phyloP scores from a whole-genome alignment of 1,140 invertebrate genomes.

The Thaumetopoea pityocampa region DNA sequence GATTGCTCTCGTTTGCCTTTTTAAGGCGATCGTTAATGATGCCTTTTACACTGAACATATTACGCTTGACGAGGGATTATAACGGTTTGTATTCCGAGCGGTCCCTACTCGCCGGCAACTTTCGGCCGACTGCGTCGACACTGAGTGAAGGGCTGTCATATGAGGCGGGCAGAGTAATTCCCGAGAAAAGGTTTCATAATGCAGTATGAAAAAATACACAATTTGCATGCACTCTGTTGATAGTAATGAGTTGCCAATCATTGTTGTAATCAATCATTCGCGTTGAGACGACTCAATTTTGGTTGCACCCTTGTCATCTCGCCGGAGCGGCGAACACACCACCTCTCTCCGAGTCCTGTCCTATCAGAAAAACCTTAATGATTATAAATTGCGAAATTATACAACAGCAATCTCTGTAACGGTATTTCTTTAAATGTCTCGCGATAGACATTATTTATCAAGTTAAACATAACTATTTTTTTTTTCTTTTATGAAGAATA shows the following conservation, averaged over 20 bases:
- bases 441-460: slow-evolving; percentile 12
- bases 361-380: slow-evolving; percentile 52
- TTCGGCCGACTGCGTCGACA: slow-evolving; percentile 30
- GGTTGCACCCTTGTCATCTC: slow-evolving; percentile 40
- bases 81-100: slow-evolving; percentile 51
- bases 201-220: slow-evolving; percentile 30
- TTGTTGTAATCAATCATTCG: slow-evolving; percentile 62
- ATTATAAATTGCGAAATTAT: slow-evolving; percentile 66
- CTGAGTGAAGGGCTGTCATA: slow-evolving; percentile 67
- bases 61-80: slow-evolving; percentile 66
- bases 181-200: slow-evolving; percentile 36
- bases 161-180: slow-evolving; percentile 46
- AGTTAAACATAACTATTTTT: slow-evolving; percentile 5
- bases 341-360: slow-evolving; percentile 25
- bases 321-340: slow-evolving; percentile 7
- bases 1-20: slow-evolving; percentile 69
- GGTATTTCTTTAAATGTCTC: slow-evolving; percentile 25
- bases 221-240: slow-evolving; percentile 51
- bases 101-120: slow-evolving; percentile 35
- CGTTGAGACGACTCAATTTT: slow-evolving; percentile 65
- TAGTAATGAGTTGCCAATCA: slow-evolving; percentile 57
- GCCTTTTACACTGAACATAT: slow-evolving; percentile 64
- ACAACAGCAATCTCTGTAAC: slow-evolving; percentile 41
- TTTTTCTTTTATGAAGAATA: not conserved
- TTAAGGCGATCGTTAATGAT: slow-evolving; percentile 71